These are phyloP conservation scores for Idris sp. DNA, from an alignment of 1,140 invertebrate species.

Conservation along the genomic window DNA sequence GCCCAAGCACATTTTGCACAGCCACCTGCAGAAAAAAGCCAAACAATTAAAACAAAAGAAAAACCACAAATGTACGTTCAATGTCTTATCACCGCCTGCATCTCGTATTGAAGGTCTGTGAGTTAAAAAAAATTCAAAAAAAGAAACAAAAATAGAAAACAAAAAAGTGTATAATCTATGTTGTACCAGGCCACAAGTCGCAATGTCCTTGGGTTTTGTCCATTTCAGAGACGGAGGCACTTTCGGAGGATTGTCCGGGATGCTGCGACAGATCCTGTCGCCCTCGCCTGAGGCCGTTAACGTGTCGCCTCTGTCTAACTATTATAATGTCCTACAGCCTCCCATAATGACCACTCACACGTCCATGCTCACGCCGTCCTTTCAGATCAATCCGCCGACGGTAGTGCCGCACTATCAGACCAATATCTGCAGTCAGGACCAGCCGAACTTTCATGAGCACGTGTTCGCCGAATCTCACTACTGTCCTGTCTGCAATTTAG, in stretches of 20 bases:
- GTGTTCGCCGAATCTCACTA: constrained; percentile 70
- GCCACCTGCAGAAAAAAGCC: constrained; percentile 70
- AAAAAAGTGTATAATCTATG: constrained; percentile 9
- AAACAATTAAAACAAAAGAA: too few species aligned
- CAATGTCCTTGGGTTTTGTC: constrained; percentile 76
- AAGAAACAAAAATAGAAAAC: constrained; percentile 3
- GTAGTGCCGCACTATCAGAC: constrained; percentile 49
- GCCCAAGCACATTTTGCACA: constrained; percentile 75
- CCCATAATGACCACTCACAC: constrained; percentile 69
- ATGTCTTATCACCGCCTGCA: constrained; percentile 64
- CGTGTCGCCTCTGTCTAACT: constrained; percentile 64
- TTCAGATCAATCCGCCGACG: constrained; percentile 63
- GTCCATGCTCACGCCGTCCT: constrained; percentile 67
- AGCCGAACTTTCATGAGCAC: constrained; percentile 65
- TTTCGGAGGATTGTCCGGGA: constrained; percentile 76
- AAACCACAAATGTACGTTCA: too few species aligned
- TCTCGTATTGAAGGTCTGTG: constrained; percentile 64
- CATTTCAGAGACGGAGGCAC: constrained; percentile 76
- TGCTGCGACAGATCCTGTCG: constrained; percentile 77
- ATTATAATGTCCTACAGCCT: constrained; percentile 69
- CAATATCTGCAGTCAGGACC: constrained; percentile 61
- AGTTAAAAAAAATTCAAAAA: constrained; percentile 27
- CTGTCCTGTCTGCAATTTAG: constrained; percentile 72
- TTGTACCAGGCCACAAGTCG: constrained; percentile 52
- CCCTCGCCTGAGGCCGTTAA: constrained; percentile 72